Conservation (phyloP, 2,113 vertebrate species). For the Atrichornis clamosus region DNA sequence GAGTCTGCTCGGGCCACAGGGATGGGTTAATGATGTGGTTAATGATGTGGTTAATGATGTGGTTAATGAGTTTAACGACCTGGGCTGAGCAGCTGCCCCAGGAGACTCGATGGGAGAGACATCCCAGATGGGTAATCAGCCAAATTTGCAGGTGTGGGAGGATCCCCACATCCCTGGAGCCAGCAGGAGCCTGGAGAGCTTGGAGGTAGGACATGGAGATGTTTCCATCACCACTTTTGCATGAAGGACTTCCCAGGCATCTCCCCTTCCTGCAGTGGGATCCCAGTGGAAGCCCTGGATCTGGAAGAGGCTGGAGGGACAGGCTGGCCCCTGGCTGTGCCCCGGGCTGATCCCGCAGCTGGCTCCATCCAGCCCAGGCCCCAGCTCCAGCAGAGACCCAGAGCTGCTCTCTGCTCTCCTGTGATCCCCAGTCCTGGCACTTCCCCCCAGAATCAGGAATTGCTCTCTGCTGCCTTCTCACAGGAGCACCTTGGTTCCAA, state of each 20-base stretch:
- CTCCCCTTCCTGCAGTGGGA: neutral
- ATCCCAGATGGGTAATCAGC: neutral
- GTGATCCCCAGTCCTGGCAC: neutral
- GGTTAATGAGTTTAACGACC: neutral
- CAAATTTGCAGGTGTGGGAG: neutral
- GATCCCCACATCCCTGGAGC: fast-evolving
- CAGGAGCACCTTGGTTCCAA: neutral
- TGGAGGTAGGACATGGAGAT: neutral
- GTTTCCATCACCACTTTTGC: neutral
- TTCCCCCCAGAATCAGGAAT: neutral
- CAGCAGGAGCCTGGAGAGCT: neutral
- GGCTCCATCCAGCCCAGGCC: neutral
- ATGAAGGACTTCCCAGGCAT: neutral
- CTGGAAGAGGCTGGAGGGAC: neutral
- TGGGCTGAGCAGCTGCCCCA: neutral
- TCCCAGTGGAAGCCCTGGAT: neutral
- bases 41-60: neutral
- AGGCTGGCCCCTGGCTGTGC: neutral
- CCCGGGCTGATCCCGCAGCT: neutral
- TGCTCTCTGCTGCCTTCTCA: neutral
- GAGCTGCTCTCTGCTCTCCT: neutral
- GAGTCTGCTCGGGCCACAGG: neutral
- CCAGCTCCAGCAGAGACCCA: neutral
- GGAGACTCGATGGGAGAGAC: neutral
- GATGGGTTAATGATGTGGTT: neutral